A percentile compares a stretch with the other conserved stretches of the same genome.
Conservation (phyloP, 2,797 vertebrate genomes). For the Gadopsis marmoratus region DNA sequence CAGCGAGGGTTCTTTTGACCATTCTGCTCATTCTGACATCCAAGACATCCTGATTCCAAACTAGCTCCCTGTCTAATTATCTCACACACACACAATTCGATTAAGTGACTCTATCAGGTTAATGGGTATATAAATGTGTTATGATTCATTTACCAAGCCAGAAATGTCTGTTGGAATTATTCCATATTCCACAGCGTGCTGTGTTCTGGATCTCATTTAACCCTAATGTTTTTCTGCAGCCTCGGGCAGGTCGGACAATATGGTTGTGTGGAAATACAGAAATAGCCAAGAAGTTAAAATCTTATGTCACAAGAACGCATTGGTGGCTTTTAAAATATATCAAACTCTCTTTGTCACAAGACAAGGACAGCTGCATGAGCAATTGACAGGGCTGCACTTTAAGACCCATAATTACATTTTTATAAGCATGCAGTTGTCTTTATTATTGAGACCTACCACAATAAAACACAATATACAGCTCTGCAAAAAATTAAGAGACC, state of each 20-base stretch:
- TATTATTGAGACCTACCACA: background rate
- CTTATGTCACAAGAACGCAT: conserved; percentile 1
- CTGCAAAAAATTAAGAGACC: too few relatives aligned
- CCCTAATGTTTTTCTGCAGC: conserved; percentile 34
- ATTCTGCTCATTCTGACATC: conserved; percentile 50
- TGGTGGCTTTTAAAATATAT: background rate
- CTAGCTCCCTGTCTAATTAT: conserved; percentile 47
- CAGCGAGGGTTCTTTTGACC: conserved; percentile 28
- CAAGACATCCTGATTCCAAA: conserved; percentile 31
- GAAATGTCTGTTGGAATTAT: conserved; percentile 64
- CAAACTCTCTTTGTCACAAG: background rate
- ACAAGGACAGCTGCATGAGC: background rate
- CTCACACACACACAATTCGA: conserved; percentile 26
- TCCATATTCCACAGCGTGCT: conserved; percentile 18
- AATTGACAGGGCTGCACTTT: background rate
- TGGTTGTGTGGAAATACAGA: background rate
- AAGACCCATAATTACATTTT: background rate
- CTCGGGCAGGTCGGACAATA: conserved; percentile 21
- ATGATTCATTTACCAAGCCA: conserved; percentile 64
- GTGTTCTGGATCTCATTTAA: conserved; percentile 52
- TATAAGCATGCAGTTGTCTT: background rate
- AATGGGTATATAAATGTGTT: conserved; percentile 61
- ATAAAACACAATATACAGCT: background rate
- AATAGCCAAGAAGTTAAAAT: conserved; percentile 7
- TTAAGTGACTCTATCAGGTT: conserved; percentile 62